A percentile compares a stretch with the other conserved stretches of the same genome.
Evolutionary conservation across 2,113 vertebrate species (phyloP).

Genomic region (Spea bombifrons): DNA sequence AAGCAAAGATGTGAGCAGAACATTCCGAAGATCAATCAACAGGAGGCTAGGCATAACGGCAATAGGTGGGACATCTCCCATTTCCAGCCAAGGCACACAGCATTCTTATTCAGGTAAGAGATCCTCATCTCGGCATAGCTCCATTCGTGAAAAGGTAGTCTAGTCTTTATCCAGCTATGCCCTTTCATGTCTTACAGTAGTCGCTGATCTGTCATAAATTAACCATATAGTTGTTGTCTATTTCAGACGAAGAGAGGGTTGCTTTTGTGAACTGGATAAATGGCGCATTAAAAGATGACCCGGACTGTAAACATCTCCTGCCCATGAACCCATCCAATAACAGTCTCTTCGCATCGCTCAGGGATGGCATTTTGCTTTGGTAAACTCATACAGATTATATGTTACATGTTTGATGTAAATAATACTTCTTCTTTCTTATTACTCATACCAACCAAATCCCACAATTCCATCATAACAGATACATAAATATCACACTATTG

Average conservation of each 20-base stretch:
- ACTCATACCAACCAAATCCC: too few relatives aligned
- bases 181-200: neutral
- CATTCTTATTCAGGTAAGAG: constrained; percentile 91
- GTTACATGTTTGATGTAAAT: neutral
- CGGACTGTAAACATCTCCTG: constrained; percentile 84
- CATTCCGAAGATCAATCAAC: constrained; percentile 84
- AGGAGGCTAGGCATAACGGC: constrained; percentile 87
- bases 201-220: neutral
- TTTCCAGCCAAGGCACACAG: constrained; percentile 91
- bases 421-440: too few relatives aligned
- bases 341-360: constrained; percentile 87
- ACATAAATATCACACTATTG: too few relatives aligned
- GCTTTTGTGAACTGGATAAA: constrained; percentile 98
- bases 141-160: too few relatives aligned
- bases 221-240: constrained; percentile 28
- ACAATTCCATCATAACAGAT: too few relatives aligned
- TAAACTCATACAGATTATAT: constrained; percentile 54
- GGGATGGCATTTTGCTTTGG: constrained; percentile 93
- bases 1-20: constrained; percentile 88
- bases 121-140: neutral
- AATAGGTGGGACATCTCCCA: constrained; percentile 85
- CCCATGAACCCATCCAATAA: constrained; percentile 83
- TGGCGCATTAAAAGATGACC: constrained; percentile 85
- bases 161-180: too few relatives aligned
- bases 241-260: constrained; percentile 94